Evolutionary conservation across 2,888 invertebrate genomes (phyloP), one percentile per base, ranked within the genome.

Genomic region (Noctuana brunneofusca): DNA sequence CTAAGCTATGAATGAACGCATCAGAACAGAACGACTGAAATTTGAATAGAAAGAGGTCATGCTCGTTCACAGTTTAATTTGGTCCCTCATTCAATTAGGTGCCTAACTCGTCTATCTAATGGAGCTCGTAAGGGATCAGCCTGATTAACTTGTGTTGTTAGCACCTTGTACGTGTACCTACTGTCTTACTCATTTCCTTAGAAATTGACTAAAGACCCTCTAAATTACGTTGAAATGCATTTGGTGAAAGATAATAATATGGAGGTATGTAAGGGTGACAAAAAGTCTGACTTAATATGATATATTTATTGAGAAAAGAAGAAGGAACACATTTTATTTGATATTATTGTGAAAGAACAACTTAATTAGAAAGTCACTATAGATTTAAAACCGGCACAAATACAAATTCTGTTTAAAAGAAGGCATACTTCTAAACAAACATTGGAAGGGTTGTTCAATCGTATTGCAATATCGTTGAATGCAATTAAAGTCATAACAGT

Each of bases 1-100:
- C 32, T 32, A 24, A 48, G 46, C 41, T n/a, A 22, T n/a, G 46
- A 54, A 60, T 48, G 54, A 78, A 78, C 78, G 78, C 75, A 76
- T 76, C 75, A 73, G 27, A 43, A 53, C 76, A 73, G 27, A 59
- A 53, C 77, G 77, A 81, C 75, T 79, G 72, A 76, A 86, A 89
- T 89, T 89, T 89, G 88, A 89, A 89, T 89, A 88, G 87, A 89
- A 89, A 89, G 86, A 88, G 89, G 88, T 85, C 84, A 84, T 82
- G 80, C 79, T 75, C 78, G 80, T 71, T 71, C 78, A 79, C 76
- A 77, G 79, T 86, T 87, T 87, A 86, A 88, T 89, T 88, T 84
- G 83, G 86, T 83, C 89, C 88, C 88, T 87, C 80, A 86, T 87
- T 87, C 87, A 88, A 89, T 89, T 89, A 89, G 84, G 85, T 80